These are phyloP conservation scores for Lobophora halterata DNA, from an alignment of 2,888 invertebrate genomes.

Conservation along the genomic window DNA sequence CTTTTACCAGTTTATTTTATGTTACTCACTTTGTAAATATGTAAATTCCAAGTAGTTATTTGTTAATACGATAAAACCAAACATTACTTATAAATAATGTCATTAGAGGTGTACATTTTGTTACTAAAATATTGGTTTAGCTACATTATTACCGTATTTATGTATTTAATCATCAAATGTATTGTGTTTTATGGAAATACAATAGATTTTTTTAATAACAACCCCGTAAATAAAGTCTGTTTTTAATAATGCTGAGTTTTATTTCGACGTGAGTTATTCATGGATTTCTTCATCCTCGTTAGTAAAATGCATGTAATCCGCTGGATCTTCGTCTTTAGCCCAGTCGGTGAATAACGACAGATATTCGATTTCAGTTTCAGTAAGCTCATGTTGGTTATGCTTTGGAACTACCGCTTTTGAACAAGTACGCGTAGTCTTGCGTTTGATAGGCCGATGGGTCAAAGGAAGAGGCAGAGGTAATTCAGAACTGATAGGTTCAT, in stretches of 20 bases:
- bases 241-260: conserved; percentile 55
- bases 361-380: conserved; percentile 62
- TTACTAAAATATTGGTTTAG: conserved; percentile 65
- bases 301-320: conserved; percentile 43
- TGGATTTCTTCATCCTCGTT: conserved; percentile 9
- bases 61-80: conserved; percentile 77
- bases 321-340: conserved; percentile 58
- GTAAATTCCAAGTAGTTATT: conserved; percentile 75
- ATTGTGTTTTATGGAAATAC: conserved; percentile 66
- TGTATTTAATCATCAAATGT: conserved; percentile 51
- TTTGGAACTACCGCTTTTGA: no score
- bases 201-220: conserved; percentile 64
- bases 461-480: conserved; percentile 12
- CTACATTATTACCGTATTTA: no score
- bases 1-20: conserved; percentile 68
- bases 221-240: conserved; percentile 74
- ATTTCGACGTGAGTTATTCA: conserved; percentile 26
- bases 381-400: conserved; percentile 34
- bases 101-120: conserved; percentile 74
- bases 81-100: conserved; percentile 61
- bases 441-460: conserved; percentile 8
- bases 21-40: conserved; percentile 74
- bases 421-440: conserved; percentile 15
- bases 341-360: conserved; percentile 66
- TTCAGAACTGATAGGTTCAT: conserved; percentile 43